Evolutionary conservation across 2,888 invertebrate genomes (phyloP).

Genomic region (Celastrina argiolus): DNA sequence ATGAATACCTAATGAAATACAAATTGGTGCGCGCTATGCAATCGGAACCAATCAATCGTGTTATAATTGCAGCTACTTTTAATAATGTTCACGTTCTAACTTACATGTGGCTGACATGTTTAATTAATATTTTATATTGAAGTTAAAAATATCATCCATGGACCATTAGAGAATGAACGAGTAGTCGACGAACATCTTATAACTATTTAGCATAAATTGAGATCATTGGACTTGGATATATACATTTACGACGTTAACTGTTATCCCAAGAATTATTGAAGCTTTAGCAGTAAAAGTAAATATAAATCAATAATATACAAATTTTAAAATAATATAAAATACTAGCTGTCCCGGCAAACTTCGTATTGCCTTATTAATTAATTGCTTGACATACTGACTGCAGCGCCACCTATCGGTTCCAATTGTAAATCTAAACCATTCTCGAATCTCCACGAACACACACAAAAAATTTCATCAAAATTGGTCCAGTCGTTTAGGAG

Average conservation of each 20-base stretch:
- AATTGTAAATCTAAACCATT: no score
- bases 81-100: constrained; percentile 31
- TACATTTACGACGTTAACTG: not conserved
- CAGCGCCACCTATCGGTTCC: no score
- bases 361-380: no score
- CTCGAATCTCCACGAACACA: no score
- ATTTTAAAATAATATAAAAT: no score
- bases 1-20: constrained; percentile 3
- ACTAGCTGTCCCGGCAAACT: no score
- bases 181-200: not conserved
- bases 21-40: constrained; percentile 30
- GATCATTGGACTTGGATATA: not conserved
- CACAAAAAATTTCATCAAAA: no score
- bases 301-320: no score
- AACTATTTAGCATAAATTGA: not conserved
- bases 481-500: no score
- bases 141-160: not conserved
- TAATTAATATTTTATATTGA: not conserved
- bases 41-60: constrained; percentile 53
- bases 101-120: constrained; percentile 25
- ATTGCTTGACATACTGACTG: no score
- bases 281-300: not conserved
- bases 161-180: no score
- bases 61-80: constrained; percentile 44
- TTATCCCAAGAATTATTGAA: not conserved